Percentiles rank a stretch among this genome's conserved stretches.
These are phyloP conservation scores for Linepithema humile DNA, from an alignment of 1,140 invertebrate species.

Conservation along the genomic window DNA sequence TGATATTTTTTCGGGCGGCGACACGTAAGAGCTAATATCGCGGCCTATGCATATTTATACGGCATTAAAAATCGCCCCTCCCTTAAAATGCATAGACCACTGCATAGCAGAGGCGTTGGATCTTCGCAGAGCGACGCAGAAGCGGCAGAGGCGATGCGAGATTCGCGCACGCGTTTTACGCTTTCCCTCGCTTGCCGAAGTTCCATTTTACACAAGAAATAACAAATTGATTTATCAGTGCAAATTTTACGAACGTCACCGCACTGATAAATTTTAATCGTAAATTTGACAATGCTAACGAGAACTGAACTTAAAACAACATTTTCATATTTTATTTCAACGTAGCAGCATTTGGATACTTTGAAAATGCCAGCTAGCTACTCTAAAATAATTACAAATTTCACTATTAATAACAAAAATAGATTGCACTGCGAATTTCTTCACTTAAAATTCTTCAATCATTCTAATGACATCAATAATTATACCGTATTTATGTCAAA, in stretches of 20 bases:
- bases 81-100: slow-evolving; percentile 82
- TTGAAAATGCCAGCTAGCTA: too few species aligned
- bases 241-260: slow-evolving; percentile 13
- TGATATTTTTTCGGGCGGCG: slow-evolving; percentile 78
- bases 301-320: not conserved
- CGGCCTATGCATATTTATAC: slow-evolving; percentile 84
- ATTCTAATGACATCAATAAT: not conserved
- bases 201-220: slow-evolving; percentile 24
- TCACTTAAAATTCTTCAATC: not conserved
- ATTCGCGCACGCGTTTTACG: slow-evolving; percentile 47
- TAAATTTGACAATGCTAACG: not conserved
- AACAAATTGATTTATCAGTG: slow-evolving; percentile 12
- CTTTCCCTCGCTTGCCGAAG: slow-evolving; percentile 8
- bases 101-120: slow-evolving; percentile 75
- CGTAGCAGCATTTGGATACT: not conserved
- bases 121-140: slow-evolving; percentile 64
- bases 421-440: not conserved
- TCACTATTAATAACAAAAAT: not conserved
- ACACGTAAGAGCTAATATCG: slow-evolving; percentile 84
- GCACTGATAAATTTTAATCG: not conserved
- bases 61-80: slow-evolving; percentile 83
- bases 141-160: slow-evolving; percentile 26
- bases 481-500: not conserved
- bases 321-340: not conserved
- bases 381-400: not conserved